Percentiles rank a stretch among this genome's conserved stretches.
phyloP scores from a whole-genome alignment of 2,888 invertebrate species.

The Rhagophthalmus giganteus region DNA sequence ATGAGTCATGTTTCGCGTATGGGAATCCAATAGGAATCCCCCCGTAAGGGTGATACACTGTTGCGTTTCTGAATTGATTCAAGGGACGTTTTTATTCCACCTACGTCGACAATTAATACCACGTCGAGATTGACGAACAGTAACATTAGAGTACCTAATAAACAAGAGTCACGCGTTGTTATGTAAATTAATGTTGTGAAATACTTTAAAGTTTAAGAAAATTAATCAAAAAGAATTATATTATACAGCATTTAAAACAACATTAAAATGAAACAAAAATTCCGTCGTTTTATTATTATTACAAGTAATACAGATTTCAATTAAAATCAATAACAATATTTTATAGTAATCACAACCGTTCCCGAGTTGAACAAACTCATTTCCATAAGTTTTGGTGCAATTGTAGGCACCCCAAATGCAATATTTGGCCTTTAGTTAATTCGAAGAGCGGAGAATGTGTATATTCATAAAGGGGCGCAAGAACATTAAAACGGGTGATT shows the following conservation, averaged over 20 bases:
- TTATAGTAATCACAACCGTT: too few species aligned
- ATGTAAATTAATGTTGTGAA: too few species aligned
- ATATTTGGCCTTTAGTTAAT: constrained; percentile 36
- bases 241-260: too few species aligned
- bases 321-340: too few species aligned
- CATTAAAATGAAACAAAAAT: too few species aligned
- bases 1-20: constrained; percentile 50
- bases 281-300: too few species aligned
- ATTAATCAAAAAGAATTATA: too few species aligned
- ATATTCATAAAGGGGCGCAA: constrained; percentile 37
- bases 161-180: background rate
- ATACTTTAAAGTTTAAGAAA: too few species aligned
- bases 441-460: constrained; percentile 24
- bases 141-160: background rate
- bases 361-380: constrained; percentile 5
- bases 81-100: constrained; percentile 20
- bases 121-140: background rate
- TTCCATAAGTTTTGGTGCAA: constrained; percentile 11
- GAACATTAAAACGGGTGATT: constrained; percentile 47
- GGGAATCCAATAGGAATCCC: constrained; percentile 52
- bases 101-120: constrained; percentile 25
- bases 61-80: constrained; percentile 27
- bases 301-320: too few species aligned
- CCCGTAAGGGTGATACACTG: constrained; percentile 38
- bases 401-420: constrained; percentile 28